These are phyloP conservation scores for Gallinago stenura DNA, from an alignment of 2,797 vertebrate genomes.

Conservation along the genomic window DNA sequence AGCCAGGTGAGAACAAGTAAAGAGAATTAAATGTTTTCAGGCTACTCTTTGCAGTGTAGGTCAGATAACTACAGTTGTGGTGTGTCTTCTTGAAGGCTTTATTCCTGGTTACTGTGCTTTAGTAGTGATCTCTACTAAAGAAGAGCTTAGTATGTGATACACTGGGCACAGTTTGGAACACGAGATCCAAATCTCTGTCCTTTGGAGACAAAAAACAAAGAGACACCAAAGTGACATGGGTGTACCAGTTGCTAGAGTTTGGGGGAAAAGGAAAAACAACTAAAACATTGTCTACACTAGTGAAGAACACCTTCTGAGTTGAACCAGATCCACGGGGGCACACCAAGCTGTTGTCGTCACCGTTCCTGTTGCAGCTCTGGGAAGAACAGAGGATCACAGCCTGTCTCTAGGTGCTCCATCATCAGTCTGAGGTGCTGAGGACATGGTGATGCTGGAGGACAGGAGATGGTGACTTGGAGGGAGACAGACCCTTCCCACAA, in stretches of 20 bases:
- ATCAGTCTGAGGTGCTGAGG: neutral
- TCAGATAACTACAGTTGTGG: neutral
- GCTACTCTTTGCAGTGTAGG: neutral
- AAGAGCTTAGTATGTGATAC: neutral
- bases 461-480: neutral
- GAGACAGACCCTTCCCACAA: neutral
- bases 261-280: neutral
- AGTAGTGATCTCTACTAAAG: neutral
- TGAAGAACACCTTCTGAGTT: neutral
- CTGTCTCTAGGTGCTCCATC: neutral
- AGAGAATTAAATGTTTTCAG: constrained; percentile 58
- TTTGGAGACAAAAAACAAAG: neutral
- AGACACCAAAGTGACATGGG: neutral
- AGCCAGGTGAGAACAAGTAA: neutral
- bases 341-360: neutral
- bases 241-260: neutral
- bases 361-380: neutral
- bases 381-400: neutral
- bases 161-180: neutral
- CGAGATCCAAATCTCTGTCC: neutral
- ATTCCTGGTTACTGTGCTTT: neutral
- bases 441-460: neutral
- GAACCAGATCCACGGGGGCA: neutral
- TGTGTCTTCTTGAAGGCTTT: neutral
- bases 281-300: accelerated